Conservation (phyloP, 2,888 invertebrate genomes). For the Cantharis lateralis region DNA sequence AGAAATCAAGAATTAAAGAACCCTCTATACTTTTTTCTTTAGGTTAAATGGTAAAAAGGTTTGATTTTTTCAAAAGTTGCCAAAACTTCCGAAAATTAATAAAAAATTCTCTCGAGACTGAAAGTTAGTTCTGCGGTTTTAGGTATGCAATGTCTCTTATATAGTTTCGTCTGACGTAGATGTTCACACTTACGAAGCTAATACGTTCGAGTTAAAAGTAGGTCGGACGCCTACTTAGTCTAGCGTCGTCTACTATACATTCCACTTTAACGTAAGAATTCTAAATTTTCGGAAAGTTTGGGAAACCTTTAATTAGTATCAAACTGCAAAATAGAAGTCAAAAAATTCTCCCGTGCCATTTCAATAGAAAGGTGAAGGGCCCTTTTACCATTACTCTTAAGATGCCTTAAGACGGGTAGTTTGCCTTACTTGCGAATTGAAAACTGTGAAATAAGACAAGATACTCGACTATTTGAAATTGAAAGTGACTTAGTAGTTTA, state of each 20-base stretch:
- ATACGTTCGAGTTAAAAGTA: no score
- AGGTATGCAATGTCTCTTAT: no score
- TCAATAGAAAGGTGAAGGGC: background rate
- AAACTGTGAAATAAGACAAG: background rate
- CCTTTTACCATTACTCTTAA: background rate
- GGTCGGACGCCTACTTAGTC: background rate
- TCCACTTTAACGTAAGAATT: background rate
- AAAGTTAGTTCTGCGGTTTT: no score
- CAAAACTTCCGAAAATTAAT: background rate
- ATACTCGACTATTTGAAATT: background rate
- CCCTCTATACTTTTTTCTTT: background rate
- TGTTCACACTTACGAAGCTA: no score
- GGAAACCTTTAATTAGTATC: background rate
- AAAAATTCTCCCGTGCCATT: background rate
- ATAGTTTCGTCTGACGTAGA: no score
- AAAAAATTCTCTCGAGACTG: no score
- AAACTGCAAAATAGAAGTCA: background rate
- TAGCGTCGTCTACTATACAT: background rate
- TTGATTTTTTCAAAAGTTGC: background rate
- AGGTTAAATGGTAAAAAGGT: background rate
- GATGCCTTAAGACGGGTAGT: background rate
- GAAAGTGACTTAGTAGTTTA: background rate
- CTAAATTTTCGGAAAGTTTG: background rate
- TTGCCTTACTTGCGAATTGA: background rate
- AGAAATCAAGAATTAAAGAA: background rate